A percentile compares a stretch with the other conserved stretches of the same genome.
Conservation (phyloP, 2,113 vertebrate species). For the Ptyas mucosa region DNA sequence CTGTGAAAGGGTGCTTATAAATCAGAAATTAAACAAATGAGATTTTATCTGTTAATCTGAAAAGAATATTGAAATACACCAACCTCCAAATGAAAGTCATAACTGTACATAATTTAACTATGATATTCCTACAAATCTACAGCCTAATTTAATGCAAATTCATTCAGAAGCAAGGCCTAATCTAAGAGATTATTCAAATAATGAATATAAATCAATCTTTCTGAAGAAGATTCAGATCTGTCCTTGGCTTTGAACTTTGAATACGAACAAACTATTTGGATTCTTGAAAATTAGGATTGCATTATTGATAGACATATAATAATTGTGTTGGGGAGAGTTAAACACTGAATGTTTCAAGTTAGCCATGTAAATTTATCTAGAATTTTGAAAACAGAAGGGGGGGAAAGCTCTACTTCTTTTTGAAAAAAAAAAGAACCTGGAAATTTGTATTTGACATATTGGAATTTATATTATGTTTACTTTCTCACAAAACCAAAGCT, state of each 20-base stretch:
- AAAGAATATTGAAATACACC: not conserved
- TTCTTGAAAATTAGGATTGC: not conserved
- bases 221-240: not conserved
- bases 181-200: not conserved
- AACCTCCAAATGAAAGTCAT: not conserved
- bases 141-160: not conserved
- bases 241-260: not conserved
- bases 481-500: not conserved
- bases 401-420: no score
- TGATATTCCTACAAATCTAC: not conserved
- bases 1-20: not conserved
- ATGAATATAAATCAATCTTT: not conserved
- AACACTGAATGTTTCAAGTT: not conserved
- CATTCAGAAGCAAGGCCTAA: not conserved
- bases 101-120: not conserved
- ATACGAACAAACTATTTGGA: not conserved
- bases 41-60: not conserved
- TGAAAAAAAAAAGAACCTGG: not conserved
- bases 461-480: not conserved
- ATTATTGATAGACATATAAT: not conserved
- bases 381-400: not conserved
- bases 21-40: not conserved
- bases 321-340: not conserved
- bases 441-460: not conserved
- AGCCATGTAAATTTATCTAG: not conserved